phyloP scores from a whole-genome alignment of 2,888 invertebrate genomes.

The Drosophila quinaria region DNA sequence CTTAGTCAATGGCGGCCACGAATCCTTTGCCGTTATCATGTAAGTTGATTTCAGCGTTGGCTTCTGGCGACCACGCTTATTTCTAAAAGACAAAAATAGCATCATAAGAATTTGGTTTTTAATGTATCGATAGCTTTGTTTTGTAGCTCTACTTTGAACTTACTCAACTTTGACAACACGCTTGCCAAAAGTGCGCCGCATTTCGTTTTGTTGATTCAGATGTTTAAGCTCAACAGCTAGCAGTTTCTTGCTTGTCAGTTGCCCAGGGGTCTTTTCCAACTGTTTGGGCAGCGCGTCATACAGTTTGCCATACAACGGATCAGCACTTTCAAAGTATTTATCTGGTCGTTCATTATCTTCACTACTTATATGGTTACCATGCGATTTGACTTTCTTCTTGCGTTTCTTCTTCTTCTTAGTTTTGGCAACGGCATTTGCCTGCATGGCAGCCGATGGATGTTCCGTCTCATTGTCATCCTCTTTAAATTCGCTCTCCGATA shows the following conservation, averaged over 20 bases:
- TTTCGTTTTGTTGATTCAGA: slow-evolving; percentile 92
- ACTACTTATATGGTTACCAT: slow-evolving; percentile 87
- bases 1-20: slow-evolving; percentile 90
- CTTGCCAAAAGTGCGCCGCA: slow-evolving; percentile 93
- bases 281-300: slow-evolving; percentile 69
- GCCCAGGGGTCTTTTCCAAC: slow-evolving; percentile 68
- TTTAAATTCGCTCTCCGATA: slow-evolving; percentile 90
- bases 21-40: slow-evolving; percentile 90
- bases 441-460: slow-evolving; percentile 86
- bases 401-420: slow-evolving; percentile 88
- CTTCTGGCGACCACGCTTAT: slow-evolving; percentile 87
- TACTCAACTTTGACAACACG: slow-evolving; percentile 90
- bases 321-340: slow-evolving; percentile 82
- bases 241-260: slow-evolving; percentile 89
- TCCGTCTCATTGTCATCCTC: slow-evolving; percentile 90
- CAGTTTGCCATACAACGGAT: slow-evolving; percentile 82
- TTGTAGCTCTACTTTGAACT: slow-evolving; percentile 25
- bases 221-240: slow-evolving; percentile 90
- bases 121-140: too few relatives aligned
- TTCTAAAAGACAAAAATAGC: slow-evolving; percentile 83
- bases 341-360: slow-evolving; percentile 88
- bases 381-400: slow-evolving; percentile 87
- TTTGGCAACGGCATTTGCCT: slow-evolving; percentile 86
- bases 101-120: neutral
- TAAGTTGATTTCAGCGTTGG: slow-evolving; percentile 89